Base-by-base conservation (phyloP, 2,797 vertebrate species). In the Lophius americanus region DNA sequence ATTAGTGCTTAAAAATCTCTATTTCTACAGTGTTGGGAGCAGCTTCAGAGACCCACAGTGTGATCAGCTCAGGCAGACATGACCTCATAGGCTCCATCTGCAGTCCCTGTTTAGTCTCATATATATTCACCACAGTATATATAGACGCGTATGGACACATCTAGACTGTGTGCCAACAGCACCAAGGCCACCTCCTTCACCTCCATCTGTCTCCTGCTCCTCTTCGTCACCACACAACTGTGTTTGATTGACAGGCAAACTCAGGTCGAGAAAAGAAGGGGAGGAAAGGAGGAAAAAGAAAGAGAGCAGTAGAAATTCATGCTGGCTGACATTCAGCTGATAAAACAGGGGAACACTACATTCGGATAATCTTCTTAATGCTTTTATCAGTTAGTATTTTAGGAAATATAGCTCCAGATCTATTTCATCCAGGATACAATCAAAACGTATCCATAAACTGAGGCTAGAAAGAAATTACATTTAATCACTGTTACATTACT, bases 141-240 rank as follows among this genome's bases (percentile, higher is more conserved):
- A 81, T 75, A 87, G 78, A 84, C 76, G 47, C 68, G 9, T 79
- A 86, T 78, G 83, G 68, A 84, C 52, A 56, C 74, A 75, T 33
- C 38, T 69, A 75, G 66, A 75, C 64, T 47, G 75, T 68, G 72
- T 70, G 85, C 76, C 84, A 83, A 64, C 85, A 82, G 69, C 68
- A 78, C 77, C 9, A 9, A 81, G 84, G 72, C 81, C 79, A 73
- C 76, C 80, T 86, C 81, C 85, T 82, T 88, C 84, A 87, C 82
- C 84, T 88, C 88, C 86, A 88, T 90, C 88, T 90, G 86, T 90
- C 86, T 85, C 72, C 73, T 60, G 76, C 78, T 76, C 59, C 50
- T 62, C 68, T 42, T 62, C 63, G 7, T 64, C 48, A 61, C 55
- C 76, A 48, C 79, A 62, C 61, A 23, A 10, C 55, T 50, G 43